Conservation (phyloP, 1,140 invertebrate species). For the Drosophila truncata region DNA sequence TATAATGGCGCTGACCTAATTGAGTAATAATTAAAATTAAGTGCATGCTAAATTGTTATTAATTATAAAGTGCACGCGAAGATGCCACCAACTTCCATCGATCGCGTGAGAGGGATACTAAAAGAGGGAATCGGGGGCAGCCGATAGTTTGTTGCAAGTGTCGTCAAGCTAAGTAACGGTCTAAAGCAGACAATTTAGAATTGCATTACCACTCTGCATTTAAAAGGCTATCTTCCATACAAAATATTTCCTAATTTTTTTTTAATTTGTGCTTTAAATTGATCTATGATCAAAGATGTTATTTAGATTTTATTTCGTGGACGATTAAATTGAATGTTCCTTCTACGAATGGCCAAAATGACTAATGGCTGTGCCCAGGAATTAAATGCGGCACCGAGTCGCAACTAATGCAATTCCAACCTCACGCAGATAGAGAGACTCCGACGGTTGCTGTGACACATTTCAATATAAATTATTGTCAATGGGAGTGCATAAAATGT, state of each 20-base stretch:
- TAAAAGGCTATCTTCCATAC: not conserved
- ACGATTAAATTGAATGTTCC: not conserved
- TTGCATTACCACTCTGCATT: not conserved
- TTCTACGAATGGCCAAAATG: not conserved
- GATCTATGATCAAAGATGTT: not conserved
- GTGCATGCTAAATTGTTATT: constrained; percentile 80
- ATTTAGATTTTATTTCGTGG: not conserved
- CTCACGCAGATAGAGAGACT: constrained; percentile 29
- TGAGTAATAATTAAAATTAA: constrained; percentile 81
- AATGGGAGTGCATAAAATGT: constrained; percentile 75
- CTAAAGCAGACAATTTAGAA: constrained; percentile 13
- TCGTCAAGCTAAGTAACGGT: constrained; percentile 27
- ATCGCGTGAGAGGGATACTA: constrained; percentile 18
- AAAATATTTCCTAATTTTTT: not conserved
- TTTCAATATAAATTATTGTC: constrained; percentile 82
- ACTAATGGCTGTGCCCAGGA: constrained; percentile 17
- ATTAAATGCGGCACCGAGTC: constrained; percentile 34
- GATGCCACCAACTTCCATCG: constrained; percentile 26
- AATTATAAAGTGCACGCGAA: constrained; percentile 65
- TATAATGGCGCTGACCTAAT: constrained; percentile 76
- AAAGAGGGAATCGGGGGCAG: not conserved
- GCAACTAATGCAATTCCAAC: constrained; percentile 27
- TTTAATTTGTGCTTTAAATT: not conserved
- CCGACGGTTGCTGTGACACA: constrained; percentile 40
- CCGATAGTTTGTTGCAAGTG: constrained; percentile 54